Conservation (phyloP, 2,113 vertebrate genomes). For the Emydura subglobosa region DNA sequence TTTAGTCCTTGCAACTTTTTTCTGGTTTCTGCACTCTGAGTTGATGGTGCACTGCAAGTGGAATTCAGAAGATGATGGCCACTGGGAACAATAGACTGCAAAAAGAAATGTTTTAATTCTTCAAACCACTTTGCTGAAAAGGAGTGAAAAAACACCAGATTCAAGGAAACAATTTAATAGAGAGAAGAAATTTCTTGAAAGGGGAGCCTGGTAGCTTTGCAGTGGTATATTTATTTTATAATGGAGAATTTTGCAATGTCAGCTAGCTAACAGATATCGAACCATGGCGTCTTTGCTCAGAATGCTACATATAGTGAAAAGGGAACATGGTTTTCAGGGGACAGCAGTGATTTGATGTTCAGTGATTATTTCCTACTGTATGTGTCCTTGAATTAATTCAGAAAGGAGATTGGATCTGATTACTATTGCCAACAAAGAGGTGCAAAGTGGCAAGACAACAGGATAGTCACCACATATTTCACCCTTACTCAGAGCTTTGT, state of each 20-base stretch:
- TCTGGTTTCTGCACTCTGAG: background rate
- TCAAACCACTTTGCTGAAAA: background rate
- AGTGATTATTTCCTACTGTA: slow-evolving; percentile 17
- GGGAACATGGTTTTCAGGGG: slow-evolving; percentile 77
- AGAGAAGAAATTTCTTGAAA: background rate
- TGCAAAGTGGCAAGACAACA: background rate
- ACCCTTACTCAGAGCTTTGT: background rate
- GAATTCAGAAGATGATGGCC: background rate
- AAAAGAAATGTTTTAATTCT: background rate
- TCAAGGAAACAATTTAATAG: background rate
- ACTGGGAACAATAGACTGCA: background rate
- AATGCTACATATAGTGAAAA: slow-evolving; percentile 64
- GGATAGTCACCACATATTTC: accelerated
- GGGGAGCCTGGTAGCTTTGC: background rate
- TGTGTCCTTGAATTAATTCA: background rate
- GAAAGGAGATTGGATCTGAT: background rate
- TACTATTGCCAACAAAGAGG: background rate
- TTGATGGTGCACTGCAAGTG: background rate
- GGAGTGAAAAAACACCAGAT: background rate
- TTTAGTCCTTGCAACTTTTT: slow-evolving; percentile 22
- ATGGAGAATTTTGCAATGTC: background rate
- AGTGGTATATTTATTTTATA: slow-evolving; percentile 14
- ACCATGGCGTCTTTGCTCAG: slow-evolving; percentile 56
- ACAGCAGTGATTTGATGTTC: slow-evolving; percentile 66
- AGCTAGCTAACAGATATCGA: slow-evolving; percentile 22